Conservation (phyloP, 2,113 vertebrate genomes). For the Tetrax tetrax region DNA sequence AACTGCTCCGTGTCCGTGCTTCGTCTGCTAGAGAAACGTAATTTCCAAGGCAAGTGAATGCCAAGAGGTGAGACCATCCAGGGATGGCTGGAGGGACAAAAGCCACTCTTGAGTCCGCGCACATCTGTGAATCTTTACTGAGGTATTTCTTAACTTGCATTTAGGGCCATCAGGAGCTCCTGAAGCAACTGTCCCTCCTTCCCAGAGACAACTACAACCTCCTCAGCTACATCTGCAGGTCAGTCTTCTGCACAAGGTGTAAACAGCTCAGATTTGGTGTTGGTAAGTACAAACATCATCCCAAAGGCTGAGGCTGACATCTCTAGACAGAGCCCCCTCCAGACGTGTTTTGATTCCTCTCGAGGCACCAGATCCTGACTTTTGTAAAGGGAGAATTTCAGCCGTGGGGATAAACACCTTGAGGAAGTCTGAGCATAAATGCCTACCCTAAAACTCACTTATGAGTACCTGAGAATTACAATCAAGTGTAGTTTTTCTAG, state of each 20-base stretch:
- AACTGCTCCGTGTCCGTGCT: not conserved
- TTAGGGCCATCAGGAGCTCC: conserved; percentile 84
- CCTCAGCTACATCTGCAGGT: conserved; percentile 95
- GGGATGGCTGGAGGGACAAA: not conserved
- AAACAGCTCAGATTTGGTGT: not conserved
- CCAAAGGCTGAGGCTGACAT: not conserved
- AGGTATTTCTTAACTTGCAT: not conserved
- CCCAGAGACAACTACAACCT: conserved; percentile 92
- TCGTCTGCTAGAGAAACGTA: not conserved
- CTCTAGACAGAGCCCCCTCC: not conserved
- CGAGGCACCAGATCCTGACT: fast-evolving
- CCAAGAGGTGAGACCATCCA: not conserved
- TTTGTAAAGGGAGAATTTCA: not conserved
- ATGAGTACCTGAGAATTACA: not conserved
- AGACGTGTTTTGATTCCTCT: not conserved
- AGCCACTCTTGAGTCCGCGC: not conserved
- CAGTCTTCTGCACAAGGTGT: not conserved
- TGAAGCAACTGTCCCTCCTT: conserved; percentile 86
- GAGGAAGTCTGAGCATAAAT: not conserved
- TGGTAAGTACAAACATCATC: not conserved
- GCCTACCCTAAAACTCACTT: not conserved
- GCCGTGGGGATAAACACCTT: not conserved
- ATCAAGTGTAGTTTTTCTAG: not conserved
- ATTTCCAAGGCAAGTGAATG: not conserved
- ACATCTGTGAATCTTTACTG: not conserved